These are phyloP conservation scores for Numenius phaeopus DNA, from an alignment of 2,797 vertebrate species.

Conservation along the genomic window DNA sequence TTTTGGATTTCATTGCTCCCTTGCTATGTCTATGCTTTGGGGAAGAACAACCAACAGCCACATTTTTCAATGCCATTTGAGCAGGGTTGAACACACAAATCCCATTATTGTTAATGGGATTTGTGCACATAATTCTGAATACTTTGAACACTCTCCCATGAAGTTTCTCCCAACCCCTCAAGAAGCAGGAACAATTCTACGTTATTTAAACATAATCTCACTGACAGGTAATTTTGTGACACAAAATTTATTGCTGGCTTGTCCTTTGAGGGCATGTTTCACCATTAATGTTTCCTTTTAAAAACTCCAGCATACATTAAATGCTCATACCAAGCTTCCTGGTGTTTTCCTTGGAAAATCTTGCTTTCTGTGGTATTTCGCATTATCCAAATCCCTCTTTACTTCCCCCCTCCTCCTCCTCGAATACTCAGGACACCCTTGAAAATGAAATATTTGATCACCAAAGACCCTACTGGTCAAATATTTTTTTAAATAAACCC, in stretches of 20 bases:
- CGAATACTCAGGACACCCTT: slow-evolving; percentile 63
- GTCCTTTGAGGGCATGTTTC: slow-evolving; percentile 83
- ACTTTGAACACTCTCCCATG: slow-evolving; percentile 77
- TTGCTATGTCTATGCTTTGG: slow-evolving; percentile 29
- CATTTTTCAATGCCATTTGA: slow-evolving; percentile 73
- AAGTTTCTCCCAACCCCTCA: slow-evolving; percentile 68
- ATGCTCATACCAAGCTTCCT: slow-evolving; percentile 79
- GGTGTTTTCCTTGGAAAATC: slow-evolving; percentile 85
- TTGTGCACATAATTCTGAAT: slow-evolving; percentile 77
- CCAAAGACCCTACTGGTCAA: slow-evolving; percentile 69
- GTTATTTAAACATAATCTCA: slow-evolving; percentile 83
- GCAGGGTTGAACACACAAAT: slow-evolving; percentile 75
- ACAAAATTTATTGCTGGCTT: slow-evolving; percentile 82
- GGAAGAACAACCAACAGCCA: slow-evolving; percentile 51
- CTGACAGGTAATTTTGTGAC: slow-evolving; percentile 85
- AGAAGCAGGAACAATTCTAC: slow-evolving; percentile 79
- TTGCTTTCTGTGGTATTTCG: slow-evolving; percentile 82
- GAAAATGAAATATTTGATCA: slow-evolving; percentile 75
- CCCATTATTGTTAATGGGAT: slow-evolving; percentile 80
- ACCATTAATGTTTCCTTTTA: slow-evolving; percentile 86
- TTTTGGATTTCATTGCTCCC: slow-evolving; percentile 59
- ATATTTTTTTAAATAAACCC: slow-evolving; percentile 72
- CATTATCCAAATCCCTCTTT: slow-evolving; percentile 79
- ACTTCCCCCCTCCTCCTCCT: slow-evolving; percentile 58
- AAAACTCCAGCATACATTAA: slow-evolving; percentile 84